Conservation (phyloP, 64 coral and sea anemone species). For the Acropora tenuis region DNA sequence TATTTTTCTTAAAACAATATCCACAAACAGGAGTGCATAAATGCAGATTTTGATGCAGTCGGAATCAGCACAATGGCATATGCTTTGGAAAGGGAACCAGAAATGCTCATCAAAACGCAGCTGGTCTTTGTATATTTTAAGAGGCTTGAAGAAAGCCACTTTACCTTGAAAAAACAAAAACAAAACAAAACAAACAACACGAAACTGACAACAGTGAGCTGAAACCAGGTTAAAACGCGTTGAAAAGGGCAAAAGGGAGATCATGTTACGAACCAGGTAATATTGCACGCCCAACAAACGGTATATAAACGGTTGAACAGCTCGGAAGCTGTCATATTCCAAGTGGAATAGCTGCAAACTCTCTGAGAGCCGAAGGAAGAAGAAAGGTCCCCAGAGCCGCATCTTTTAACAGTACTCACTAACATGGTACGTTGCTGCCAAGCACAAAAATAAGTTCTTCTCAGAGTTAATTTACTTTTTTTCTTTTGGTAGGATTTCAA, state of each 20-base stretch:
- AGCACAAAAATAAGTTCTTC: not conserved
- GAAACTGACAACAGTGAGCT: not conserved
- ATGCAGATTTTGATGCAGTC: too few species aligned
- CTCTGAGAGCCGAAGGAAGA: not conserved
- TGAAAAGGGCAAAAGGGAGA: not conserved
- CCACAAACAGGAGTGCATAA: too few species aligned
- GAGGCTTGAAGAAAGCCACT: too few species aligned
- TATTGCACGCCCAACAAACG: not conserved
- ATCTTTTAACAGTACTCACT: not conserved
- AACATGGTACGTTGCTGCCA: not conserved
- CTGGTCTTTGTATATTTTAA: too few species aligned
- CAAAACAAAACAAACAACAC: not conserved
- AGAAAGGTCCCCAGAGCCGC: not conserved
- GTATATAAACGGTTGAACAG: not conserved
- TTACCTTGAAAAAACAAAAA: too few species aligned
- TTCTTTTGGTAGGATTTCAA: conserved; percentile 9
- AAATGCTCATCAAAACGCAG: too few species aligned
- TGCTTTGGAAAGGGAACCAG: too few species aligned
- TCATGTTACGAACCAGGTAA: conserved; percentile 1
- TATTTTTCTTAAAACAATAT: too few species aligned
- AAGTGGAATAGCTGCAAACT: not conserved
- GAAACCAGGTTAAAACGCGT: not conserved
- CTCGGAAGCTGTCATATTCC: not conserved
- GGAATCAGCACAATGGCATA: too few species aligned
- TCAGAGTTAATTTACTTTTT: not conserved